Percentiles rank a stretch among this genome's conserved stretches.
Conservation (phyloP, 1,140 invertebrate species). For the Hirudo medicinalis region DNA sequence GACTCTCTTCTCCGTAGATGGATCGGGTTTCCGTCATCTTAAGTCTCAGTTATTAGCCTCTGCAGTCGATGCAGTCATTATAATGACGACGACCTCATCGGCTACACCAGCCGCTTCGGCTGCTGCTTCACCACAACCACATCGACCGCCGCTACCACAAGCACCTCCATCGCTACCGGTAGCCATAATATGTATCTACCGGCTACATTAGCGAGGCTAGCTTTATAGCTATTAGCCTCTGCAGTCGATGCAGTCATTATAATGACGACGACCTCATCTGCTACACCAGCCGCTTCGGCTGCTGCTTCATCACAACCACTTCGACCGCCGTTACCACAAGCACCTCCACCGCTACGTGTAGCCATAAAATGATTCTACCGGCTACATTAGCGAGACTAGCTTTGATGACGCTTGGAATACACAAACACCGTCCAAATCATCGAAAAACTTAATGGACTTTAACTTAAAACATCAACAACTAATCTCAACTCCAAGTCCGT, state of each 20-base stretch:
- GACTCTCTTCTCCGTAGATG: too few relatives aligned
- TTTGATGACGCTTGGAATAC: too few relatives aligned
- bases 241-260: neutral
- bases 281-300: neutral
- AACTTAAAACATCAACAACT: too few relatives aligned
- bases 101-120: neutral
- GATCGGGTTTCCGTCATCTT: too few relatives aligned
- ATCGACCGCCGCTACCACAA: neutral
- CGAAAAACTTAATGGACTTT: too few relatives aligned
- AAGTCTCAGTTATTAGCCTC: too few relatives aligned
- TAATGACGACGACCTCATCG: neutral
- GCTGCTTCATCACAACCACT: neutral
- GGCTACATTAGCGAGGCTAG: too few relatives aligned
- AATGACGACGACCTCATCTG: neutral
- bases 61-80: neutral
- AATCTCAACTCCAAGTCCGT: too few relatives aligned
- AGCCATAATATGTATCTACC: neutral
- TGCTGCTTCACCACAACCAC: neutral
- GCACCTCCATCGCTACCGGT: neutral
- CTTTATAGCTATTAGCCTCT: too few relatives aligned
- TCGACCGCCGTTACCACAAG: neutral
- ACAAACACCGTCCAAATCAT: too few relatives aligned
- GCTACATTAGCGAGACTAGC: too few relatives aligned
- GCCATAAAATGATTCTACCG: neutral
- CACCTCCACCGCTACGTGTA: neutral